Percentiles rank a stretch among this genome's conserved stretches.
phyloP scores from a whole-genome alignment of 23 tunicate genomes.

The Oikopleura dioica region DNA sequence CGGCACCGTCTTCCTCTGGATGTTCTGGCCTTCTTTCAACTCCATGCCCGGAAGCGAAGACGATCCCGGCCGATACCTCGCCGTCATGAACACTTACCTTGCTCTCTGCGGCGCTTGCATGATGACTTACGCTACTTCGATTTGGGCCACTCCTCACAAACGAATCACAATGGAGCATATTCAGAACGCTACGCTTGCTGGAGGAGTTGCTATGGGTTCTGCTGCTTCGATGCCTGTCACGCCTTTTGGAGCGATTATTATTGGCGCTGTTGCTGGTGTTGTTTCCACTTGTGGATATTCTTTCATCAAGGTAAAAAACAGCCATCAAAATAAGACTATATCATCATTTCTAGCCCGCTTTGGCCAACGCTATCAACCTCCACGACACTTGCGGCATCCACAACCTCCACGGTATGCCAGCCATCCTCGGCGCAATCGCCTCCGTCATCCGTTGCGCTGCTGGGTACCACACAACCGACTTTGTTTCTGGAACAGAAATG shows the following conservation, averaged over 20 bases:
- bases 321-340: not conserved
- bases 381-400: slow-evolving; percentile 94
- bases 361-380: slow-evolving; percentile 22
- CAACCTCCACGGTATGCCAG: slow-evolving; percentile 81
- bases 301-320: slow-evolving; percentile 36
- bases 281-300: slow-evolving; percentile 50
- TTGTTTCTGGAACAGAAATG: slow-evolving; percentile 23
- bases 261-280: slow-evolving; percentile 44
- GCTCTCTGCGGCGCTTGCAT: slow-evolving; percentile 55
- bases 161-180: slow-evolving; percentile 22
- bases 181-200: slow-evolving; percentile 94
- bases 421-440: slow-evolving; percentile 36
- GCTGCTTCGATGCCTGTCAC: slow-evolving; percentile 45
- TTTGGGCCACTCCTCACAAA: slow-evolving; percentile 9
- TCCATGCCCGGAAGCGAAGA: slow-evolving; percentile 64
- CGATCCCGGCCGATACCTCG: slow-evolving; percentile 96
- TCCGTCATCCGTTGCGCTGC: slow-evolving; percentile 37
- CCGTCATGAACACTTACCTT: slow-evolving; percentile 65
- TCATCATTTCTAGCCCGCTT: slow-evolving; percentile 23
- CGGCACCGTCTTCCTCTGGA: slow-evolving; percentile 88
- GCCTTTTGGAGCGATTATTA: slow-evolving; percentile 60
- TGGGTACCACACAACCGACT: slow-evolving; percentile 20
- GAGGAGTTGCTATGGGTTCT: slow-evolving; percentile 90
- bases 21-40: slow-evolving; percentile 93
- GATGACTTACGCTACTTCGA: slow-evolving; percentile 19